Percentiles rank a stretch among this genome's conserved stretches.
These are phyloP conservation scores for Sinocyclocheilus anshuiensis DNA, from an alignment of 2,113 vertebrate genomes.

Conservation along the genomic window DNA sequence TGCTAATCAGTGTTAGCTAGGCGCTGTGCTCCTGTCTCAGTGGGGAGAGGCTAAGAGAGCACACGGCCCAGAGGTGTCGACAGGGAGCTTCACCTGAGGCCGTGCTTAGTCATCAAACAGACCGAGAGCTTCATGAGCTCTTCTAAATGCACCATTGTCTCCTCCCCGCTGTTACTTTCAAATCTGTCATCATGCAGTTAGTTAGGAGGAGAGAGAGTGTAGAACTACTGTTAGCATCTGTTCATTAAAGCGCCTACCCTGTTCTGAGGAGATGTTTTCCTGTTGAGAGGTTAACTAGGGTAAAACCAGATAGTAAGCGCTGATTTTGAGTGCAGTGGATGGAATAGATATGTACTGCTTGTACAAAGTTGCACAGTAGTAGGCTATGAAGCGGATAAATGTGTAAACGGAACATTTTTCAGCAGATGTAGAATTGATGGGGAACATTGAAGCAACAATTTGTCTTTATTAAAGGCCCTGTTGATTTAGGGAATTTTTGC, in stretches of 20 bases:
- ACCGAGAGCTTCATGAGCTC: constrained; percentile 49
- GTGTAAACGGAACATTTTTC: not conserved
- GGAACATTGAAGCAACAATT: not conserved
- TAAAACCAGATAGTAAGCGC: not conserved
- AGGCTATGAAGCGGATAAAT: not conserved
- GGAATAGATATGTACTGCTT: not conserved
- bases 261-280: constrained; percentile 1
- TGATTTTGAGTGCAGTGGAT: not conserved
- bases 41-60: constrained; percentile 29
- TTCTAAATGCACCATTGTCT: constrained; percentile 56
- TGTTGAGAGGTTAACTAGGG: constrained; percentile 18
- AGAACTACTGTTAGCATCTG: constrained; percentile 39
- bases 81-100: constrained; percentile 50
- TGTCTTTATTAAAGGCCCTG: not conserved
- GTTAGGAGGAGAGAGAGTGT: constrained; percentile 50
- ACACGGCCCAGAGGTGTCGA: constrained; percentile 32
- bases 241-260: constrained; percentile 32
- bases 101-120: constrained; percentile 48
- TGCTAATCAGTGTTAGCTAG: not conserved
- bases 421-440: not conserved
- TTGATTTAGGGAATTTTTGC: constrained; percentile 6
- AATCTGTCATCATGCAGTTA: constrained; percentile 57
- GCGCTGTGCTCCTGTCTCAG: constrained; percentile 1
- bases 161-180: constrained; percentile 62
- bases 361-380: not conserved